These are phyloP conservation scores for Lepus americanus DNA, from an alignment of 2,113 vertebrate genomes.

Conservation along the genomic window DNA sequence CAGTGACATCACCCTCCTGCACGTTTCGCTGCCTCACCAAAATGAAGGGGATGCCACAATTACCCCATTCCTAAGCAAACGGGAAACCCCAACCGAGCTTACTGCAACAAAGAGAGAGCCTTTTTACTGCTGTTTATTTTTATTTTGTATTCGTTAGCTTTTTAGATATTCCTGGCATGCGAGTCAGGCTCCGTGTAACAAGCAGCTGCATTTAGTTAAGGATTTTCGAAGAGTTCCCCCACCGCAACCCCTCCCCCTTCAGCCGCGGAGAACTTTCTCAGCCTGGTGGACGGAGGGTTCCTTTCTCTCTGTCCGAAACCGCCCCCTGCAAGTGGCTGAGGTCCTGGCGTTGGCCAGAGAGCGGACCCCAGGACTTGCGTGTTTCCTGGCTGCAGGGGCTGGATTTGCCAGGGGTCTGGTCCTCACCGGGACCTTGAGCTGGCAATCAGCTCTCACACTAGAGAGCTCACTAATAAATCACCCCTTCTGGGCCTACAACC, in stretches of 20 bases:
- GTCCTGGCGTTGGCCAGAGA: conserved; percentile 68
- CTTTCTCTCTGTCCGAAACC: conserved; percentile 81
- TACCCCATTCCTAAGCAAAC: conserved; percentile 38
- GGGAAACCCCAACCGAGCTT: conserved; percentile 36
- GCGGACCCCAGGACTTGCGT: conserved; percentile 43
- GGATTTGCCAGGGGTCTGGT: conserved; percentile 60
- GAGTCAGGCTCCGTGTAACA: conserved; percentile 80
- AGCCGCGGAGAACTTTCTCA: conserved; percentile 80
- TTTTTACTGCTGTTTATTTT: conserved; percentile 82
- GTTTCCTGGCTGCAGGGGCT: not conserved
- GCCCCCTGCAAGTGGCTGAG: conserved; percentile 76
- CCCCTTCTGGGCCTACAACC: not conserved
- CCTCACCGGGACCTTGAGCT: not conserved
- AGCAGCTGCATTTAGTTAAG: conserved; percentile 89
- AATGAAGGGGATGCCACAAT: conserved; percentile 76
- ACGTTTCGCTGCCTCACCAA: conserved; percentile 54
- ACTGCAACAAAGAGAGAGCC: conserved; percentile 79
- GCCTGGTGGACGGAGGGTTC: conserved; percentile 77
- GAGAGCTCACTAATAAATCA: conserved; percentile 64
- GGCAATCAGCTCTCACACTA: conserved; percentile 34
- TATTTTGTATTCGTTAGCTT: conserved; percentile 86
- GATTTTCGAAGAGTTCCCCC: conserved; percentile 70
- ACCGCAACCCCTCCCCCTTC: conserved; percentile 67
- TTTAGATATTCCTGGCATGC: conserved; percentile 86
- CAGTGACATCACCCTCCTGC: conserved; percentile 7